Base-by-base conservation (phyloP, 2,888 invertebrate genomes). In the Torymus tubicola region DNA sequence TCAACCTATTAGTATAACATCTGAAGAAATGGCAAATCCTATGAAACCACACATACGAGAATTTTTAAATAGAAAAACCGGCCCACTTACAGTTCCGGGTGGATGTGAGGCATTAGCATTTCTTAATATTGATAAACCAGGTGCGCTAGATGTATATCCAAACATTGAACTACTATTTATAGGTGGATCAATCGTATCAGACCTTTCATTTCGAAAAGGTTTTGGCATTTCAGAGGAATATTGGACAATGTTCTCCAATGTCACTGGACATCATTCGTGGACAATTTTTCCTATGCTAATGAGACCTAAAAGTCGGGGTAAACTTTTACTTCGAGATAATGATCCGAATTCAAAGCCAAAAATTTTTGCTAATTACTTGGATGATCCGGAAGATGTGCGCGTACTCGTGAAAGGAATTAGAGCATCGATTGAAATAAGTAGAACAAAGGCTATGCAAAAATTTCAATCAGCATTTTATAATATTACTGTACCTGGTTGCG, bases 281-380 rank as follows among this genome's bases (percentile, higher is more conserved):
- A 93, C 92, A 87, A 91, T 93, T 68, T 93, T 94, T 73, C 93
- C 94, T 1, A 93, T 94, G 92, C 88, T 94, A 1, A 85, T 96
- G 90, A 92, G 95, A 69, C 95, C 96, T 0, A 93, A 93, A 86
- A 95, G 95, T 52, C 92, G 93, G n/a, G 96, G 96, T 0, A 91
- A 91, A 77, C 89, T 96, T 16, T 93, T 93, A 86, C 91, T 96
- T 14, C 93, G 92, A 85, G 92, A 93, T 70, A 92, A 88, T 0
- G 93, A 96, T 88, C 95, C 95, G 0, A 92, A 92, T 21, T 93
- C 93, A 52, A 92, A 93, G 85, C 96, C 96, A 0, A 88, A 92
- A 61, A 92, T 96, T 78, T 93, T 94, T 83, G 93, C 95, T 2
- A 95, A 95, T 86, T 96, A 96, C 87, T 92, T 95, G 76, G 91